These are phyloP conservation scores for Mimachlamys varia DNA, from an alignment of 2,888 invertebrate genomes.

Conservation along the genomic window DNA sequence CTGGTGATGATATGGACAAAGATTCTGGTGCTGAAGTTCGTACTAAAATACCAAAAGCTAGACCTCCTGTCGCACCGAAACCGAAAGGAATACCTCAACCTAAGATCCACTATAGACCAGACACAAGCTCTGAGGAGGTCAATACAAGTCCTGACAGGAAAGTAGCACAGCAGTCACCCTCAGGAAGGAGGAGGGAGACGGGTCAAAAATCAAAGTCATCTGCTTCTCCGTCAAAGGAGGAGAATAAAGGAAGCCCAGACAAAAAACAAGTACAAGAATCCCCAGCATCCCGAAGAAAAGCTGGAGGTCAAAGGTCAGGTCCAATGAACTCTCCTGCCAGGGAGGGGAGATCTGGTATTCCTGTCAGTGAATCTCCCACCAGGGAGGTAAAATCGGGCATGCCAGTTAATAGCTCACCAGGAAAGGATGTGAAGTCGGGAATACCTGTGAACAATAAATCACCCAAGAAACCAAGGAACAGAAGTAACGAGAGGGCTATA, in stretches of 20 bases:
- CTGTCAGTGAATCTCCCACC: constrained; percentile 12
- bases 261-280: background rate
- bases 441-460: constrained; percentile 3
- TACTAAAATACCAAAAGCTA: background rate
- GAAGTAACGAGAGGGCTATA: background rate
- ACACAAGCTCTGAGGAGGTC: constrained; percentile 38
- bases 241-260: background rate
- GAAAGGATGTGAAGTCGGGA: background rate
- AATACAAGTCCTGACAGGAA: background rate
- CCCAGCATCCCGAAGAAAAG: background rate
- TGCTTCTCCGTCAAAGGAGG: background rate
- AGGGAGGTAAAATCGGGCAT: background rate
- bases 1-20: constrained; percentile 31
- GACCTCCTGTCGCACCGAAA: constrained; percentile 56
- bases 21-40: background rate
- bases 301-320: constrained; percentile 45
- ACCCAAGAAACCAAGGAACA: constrained; percentile 31
- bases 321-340: background rate
- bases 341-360: constrained; percentile 2
- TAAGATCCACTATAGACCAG: constrained; percentile 54
- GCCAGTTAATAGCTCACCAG: background rate
- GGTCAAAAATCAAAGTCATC: background rate
- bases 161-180: background rate
- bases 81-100: constrained; percentile 57
- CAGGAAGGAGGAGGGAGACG: background rate